Evolutionary conservation across 2,797 vertebrate genomes (phyloP).

Genomic region (Neoniphon sammara): DNA sequence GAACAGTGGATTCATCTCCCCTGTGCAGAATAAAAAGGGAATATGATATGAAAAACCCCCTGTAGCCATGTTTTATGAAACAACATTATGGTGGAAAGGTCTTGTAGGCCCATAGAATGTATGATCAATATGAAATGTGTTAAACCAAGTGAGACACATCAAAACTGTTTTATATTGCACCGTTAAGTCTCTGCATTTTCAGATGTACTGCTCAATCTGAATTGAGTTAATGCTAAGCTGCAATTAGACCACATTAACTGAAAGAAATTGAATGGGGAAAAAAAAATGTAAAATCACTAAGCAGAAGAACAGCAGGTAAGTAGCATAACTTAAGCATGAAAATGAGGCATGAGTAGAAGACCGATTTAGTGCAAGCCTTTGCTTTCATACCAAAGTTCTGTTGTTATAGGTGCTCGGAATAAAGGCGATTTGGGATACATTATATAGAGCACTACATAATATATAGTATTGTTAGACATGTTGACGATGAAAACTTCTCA

Average conservation of each 20-base stretch:
- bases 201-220: background rate
- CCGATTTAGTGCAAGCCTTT: background rate
- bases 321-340: background rate
- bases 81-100: constrained; percentile 13
- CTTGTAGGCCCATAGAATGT: constrained; percentile 23
- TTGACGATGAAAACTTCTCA: background rate
- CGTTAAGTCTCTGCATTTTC: too few relatives aligned
- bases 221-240: background rate
- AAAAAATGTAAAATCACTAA: background rate
- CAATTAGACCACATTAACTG: too few relatives aligned
- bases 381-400: background rate
- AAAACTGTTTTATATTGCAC: background rate
- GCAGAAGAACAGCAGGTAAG: too few relatives aligned
- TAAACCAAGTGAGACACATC: constrained; percentile 27
- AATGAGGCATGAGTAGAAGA: background rate
- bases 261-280: background rate
- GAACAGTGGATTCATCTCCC: constrained; percentile 8
- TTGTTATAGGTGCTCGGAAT: background rate
- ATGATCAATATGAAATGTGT: constrained; percentile 35
- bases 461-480: background rate
- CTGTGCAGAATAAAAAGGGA: constrained; percentile 31
- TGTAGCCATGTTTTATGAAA: constrained; percentile 41
- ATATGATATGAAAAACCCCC: constrained; percentile 39
- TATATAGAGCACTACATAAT: background rate
- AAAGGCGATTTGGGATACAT: background rate